phyloP scores from a whole-genome alignment of 2,113 vertebrate species.

The Xiphophorus hellerii region DNA sequence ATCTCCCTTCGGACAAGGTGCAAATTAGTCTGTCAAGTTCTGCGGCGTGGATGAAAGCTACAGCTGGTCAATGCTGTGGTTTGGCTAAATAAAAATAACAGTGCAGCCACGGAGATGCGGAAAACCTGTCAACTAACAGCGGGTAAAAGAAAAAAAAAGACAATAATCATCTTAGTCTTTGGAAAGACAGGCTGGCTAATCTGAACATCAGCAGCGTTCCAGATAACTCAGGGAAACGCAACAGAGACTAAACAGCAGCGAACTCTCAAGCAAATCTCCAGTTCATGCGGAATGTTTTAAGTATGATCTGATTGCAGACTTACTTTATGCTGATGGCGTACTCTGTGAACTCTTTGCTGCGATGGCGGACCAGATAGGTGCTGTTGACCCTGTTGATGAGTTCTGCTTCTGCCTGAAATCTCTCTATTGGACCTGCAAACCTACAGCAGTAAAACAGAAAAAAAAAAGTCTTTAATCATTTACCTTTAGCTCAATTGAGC shows the following conservation, averaged over 20 bases:
- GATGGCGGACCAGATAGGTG: slow-evolving; percentile 94
- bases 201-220: not conserved
- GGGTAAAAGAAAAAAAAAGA: not conserved
- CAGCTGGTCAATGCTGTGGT: slow-evolving; percentile 48
- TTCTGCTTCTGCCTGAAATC: slow-evolving; percentile 91
- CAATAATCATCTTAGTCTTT: not conserved
- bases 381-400: slow-evolving; percentile 93
- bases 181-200: not conserved
- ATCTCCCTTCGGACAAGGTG: slow-evolving; percentile 3
- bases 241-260: not conserved
- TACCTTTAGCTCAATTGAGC: too few relatives aligned
- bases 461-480: not conserved
- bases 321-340: slow-evolving; percentile 99
- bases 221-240: not conserved
- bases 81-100: not conserved
- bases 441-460: slow-evolving; percentile 63
- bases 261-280: not conserved
- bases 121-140: slow-evolving; percentile 2
- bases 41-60: slow-evolving; percentile 5
- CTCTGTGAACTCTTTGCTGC: slow-evolving; percentile 92
- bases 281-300: not conserved
- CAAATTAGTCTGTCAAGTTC: slow-evolving; percentile 10
- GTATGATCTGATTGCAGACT: slow-evolving; percentile 60
- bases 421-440: slow-evolving; percentile 95
- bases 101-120: not conserved